phyloP scores from a whole-genome alignment of 2,797 vertebrate genomes.

The Coracias cyanogaster region DNA sequence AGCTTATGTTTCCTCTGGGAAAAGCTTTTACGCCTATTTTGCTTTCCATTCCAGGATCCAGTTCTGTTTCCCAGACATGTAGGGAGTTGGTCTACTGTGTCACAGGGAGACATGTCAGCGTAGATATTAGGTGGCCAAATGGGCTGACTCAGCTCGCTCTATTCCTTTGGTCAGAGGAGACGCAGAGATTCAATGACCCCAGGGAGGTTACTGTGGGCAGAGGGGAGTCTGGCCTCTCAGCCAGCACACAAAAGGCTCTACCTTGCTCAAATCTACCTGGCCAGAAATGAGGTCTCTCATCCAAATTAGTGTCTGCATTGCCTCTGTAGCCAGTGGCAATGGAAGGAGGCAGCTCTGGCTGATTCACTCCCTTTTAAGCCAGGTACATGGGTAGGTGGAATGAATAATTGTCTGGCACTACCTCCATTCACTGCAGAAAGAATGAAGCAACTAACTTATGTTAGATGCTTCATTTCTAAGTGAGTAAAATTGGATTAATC shows the following conservation, averaged over 20 bases:
- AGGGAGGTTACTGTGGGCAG: neutral
- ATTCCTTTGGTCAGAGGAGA: neutral
- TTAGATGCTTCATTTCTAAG: neutral
- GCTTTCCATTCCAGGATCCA: neutral
- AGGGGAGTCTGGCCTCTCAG: neutral
- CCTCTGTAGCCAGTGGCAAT: neutral
- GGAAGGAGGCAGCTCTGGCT: neutral
- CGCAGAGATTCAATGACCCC: neutral
- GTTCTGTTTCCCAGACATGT: neutral
- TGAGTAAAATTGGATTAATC: neutral
- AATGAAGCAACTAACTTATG: neutral
- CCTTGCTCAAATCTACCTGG: neutral
- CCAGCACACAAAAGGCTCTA: neutral
- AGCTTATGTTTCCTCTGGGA: neutral
- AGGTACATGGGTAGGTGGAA: neutral
- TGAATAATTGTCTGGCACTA: conserved; percentile 49
- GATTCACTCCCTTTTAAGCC: conserved; percentile 5
- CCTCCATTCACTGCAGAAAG: conserved; percentile 12
- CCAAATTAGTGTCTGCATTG: neutral
- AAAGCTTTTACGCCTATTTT: neutral
- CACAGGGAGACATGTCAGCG: neutral
- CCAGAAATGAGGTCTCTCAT: neutral
- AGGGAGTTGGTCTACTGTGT: neutral
- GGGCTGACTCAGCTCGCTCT: neutral
- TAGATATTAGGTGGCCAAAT: neutral